Conservation (phyloP, 2,797 vertebrate genomes). For the Telmatherina bonti region DNA sequence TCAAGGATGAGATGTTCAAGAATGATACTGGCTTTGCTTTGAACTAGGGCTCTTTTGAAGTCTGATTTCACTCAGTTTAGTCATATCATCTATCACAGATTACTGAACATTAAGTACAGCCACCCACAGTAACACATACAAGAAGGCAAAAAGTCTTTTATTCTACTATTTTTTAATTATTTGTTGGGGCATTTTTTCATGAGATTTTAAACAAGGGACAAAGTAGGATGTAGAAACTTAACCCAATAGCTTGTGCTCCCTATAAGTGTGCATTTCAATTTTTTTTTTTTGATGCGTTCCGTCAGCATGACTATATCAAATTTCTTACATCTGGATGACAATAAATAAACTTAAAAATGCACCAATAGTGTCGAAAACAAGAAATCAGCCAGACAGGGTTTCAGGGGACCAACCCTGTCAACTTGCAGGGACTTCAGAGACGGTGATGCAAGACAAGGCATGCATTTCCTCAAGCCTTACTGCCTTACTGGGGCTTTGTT, state of each 20-base stretch:
- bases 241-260: neutral
- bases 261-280: neutral
- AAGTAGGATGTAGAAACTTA: neutral
- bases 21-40: neutral
- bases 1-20: slow-evolving; percentile 2
- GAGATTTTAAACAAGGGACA: too few relatives aligned
- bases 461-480: neutral
- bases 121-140: neutral
- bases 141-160: neutral
- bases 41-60: neutral
- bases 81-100: slow-evolving; percentile 13
- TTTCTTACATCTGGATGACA: neutral
- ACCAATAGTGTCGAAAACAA: neutral
- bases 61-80: slow-evolving; percentile 7
- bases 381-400: neutral
- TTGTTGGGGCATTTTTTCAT: neutral
- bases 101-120: neutral
- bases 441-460: neutral
- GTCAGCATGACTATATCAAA: neutral
- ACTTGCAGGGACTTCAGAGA: neutral
- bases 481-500: too few relatives aligned
- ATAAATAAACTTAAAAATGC: too few relatives aligned
- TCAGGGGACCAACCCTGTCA: neutral
- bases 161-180: neutral
- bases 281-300: too few relatives aligned